Evolutionary conservation across 92 coral and sea anemone genomes (phyloP), one percentile per base, ranked within the genome.

Genomic region (Desmophyllum pertusum): DNA sequence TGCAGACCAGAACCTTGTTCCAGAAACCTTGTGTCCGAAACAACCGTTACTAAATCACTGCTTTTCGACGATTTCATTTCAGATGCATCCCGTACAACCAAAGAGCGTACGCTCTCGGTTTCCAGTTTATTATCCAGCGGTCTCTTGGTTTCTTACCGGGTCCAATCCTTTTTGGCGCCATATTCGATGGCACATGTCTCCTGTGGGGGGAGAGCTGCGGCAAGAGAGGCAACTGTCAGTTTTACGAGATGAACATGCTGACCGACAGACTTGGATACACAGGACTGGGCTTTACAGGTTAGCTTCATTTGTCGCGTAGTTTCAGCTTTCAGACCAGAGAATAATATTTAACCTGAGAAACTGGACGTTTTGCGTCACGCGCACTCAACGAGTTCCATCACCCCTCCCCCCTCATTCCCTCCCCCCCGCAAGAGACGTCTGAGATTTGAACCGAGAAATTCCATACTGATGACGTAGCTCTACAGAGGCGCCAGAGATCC

Each of bases 181-280:
- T 97, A 3, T 86, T 97, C 33, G 99, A 97, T 78, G 62, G 69
- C 14, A 81, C 83, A 21, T 97, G 99, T 71, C 75, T 87, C 52
- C 78, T 92, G 69, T 97, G 99, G 99, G 98, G 96, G 75, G 90
- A 93, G 89, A 92, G 92, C 84, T 97, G 98, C 53, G 98, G 95
- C 21, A 73, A 88, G 37, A 86, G 83, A 71, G 99, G 99, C 39
- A 92, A 92, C 81, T 94, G 99, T 75, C 91, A 92, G 57, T 88
- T 88, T 39, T 94, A 92, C 81, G 93, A 95, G 53, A 82, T 95
- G 80, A 45, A 85, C 7, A 63, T 5, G 18, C 79, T 94, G 35
- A 84, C 95, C 9, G 39, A 81, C 70, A 61, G 87, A 65, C 80
- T 88, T 65, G 88, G 83, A 33, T 82, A 72, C 43, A 6, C 79